Base-by-base conservation (phyloP, 1,140 invertebrate species). In the Papilio helenus region DNA sequence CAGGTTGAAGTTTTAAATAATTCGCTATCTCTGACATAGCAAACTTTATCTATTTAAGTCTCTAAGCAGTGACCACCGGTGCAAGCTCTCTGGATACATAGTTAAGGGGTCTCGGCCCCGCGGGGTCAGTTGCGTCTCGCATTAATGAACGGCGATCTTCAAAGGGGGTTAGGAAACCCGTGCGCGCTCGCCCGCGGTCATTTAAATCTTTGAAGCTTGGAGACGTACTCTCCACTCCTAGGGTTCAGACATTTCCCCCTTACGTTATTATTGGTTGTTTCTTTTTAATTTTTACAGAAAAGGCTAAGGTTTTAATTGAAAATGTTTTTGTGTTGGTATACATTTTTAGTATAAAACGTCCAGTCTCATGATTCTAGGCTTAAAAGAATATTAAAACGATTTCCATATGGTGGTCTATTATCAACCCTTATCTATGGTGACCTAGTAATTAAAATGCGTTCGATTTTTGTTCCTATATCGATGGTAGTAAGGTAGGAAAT, bases 91-190 rank as follows among this genome's bases (percentile, higher is more conserved):
- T 23, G 14, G 8, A 39, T 14, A 18, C 16, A 8, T 72, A 72
- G 71, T 42, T 72, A 34, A 44, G 71, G 68, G 71, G 34, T 20
- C n/a, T 65, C 49, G 79, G 74, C 85, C 89, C 90, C 86, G 87
- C 87, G 89, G 86, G 91, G 89, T 89, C 87, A 83, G 80, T 82
- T 82, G 82, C 82, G 85, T 86, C 85, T 84, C 82, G 85, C 82
- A 88, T 89, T 93, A 93, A 93, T 90, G 90, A 93, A 92, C 68
- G 89, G 89, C 85, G 89, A 87, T 93, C 91, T 93, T 90, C 91
- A 91, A 92, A 92, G 91, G 87, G 90, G 88, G 87, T 87, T 80
- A 79, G 80, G 80, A 85, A 85, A 85, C 87, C 86, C 84, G 81
- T 68, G 68, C 84, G 80, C 65, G 68, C 34, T 80, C 76, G 89